Percentiles rank a stretch among this genome's conserved stretches.
Evolutionary conservation across 1,140 invertebrate genomes (phyloP).

Genomic region (Drosophila cardini): DNA sequence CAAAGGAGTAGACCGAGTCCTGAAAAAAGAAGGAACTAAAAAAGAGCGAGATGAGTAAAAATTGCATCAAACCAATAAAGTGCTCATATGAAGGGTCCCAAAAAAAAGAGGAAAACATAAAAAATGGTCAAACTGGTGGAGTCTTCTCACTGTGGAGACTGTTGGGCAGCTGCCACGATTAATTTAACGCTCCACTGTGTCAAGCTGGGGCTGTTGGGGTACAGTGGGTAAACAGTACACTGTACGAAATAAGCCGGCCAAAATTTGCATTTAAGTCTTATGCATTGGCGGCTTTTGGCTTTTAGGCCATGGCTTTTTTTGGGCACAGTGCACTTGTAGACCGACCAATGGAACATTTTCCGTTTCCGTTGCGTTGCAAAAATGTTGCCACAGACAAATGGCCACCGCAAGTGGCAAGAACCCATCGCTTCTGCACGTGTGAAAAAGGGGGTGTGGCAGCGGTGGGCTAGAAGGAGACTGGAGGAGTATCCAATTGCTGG

Average conservation of each 20-base stretch:
- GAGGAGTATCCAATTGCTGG: constrained; percentile 14
- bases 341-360: constrained; percentile 71
- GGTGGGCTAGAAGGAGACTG: neutral
- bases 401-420: constrained; percentile 41
- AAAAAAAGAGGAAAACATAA: constrained; percentile 30
- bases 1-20: constrained; percentile 42
- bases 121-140: constrained; percentile 27
- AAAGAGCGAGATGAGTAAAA: constrained; percentile 12
- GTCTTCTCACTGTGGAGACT: constrained; percentile 5
- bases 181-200: constrained; percentile 80
- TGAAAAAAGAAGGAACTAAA: constrained; percentile 9
- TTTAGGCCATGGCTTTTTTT: constrained; percentile 10
- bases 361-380: constrained; percentile 70
- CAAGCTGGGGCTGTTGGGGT: constrained; percentile 47
- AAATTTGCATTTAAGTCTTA: constrained; percentile 30
- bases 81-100: constrained; percentile 22
- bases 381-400: constrained; percentile 44
- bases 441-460: constrained; percentile 7
- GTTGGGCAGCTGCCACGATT: constrained; percentile 65
- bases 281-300: constrained; percentile 27
- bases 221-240: constrained; percentile 53
- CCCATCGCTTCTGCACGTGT: constrained; percentile 34
- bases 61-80: constrained; percentile 43
- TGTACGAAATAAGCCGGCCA: constrained; percentile 28
- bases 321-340: constrained; percentile 41